Conservation (phyloP, 2,888 invertebrate genomes). For the Tortrix viridana region DNA sequence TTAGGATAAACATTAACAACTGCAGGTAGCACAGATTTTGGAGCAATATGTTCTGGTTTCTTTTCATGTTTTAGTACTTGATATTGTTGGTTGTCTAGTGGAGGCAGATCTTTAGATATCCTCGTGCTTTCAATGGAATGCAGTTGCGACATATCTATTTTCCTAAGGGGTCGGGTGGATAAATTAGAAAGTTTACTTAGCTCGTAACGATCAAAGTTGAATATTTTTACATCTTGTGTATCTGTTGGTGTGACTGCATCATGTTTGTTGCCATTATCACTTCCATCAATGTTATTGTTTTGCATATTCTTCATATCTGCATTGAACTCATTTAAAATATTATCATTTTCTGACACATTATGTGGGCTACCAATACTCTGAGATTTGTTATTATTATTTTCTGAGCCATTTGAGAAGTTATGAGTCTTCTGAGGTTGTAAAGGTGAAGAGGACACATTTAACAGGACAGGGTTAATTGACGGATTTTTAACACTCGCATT, state of each 20-base stretch:
- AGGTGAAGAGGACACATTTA: constrained; percentile 78
- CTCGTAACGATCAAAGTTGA: constrained; percentile 82
- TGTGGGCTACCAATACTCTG: constrained; percentile 68
- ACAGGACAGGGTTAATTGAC: constrained; percentile 71
- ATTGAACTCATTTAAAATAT: constrained; percentile 71
- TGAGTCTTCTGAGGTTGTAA: constrained; percentile 79
- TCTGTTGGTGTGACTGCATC: constrained; percentile 58
- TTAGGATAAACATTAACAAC: constrained; percentile 79
- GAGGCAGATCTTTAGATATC: constrained; percentile 77
- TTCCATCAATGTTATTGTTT: constrained; percentile 56
- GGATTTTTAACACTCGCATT: constrained; percentile 57
- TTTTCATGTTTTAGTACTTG: constrained; percentile 59
- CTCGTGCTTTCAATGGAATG: constrained; percentile 77
- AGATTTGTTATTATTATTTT: constrained; percentile 71
- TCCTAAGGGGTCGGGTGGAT: constrained; percentile 67
- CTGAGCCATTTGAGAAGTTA: constrained; percentile 72
- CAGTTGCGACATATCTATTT: constrained; percentile 77
- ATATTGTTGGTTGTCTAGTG: constrained; percentile 47
- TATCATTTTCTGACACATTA: constrained; percentile 68
- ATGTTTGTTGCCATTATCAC: constrained; percentile 50
- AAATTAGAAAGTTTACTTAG: constrained; percentile 70
- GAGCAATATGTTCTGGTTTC: constrained; percentile 50
- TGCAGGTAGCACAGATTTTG: constrained; percentile 64
- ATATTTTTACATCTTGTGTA: constrained; percentile 75
- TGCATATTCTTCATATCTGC: constrained; percentile 55